Percentiles rank a stretch among this genome's conserved stretches.
Evolutionary conservation across 2,113 vertebrate species (phyloP).

Genomic region (Caracal caracal): DNA sequence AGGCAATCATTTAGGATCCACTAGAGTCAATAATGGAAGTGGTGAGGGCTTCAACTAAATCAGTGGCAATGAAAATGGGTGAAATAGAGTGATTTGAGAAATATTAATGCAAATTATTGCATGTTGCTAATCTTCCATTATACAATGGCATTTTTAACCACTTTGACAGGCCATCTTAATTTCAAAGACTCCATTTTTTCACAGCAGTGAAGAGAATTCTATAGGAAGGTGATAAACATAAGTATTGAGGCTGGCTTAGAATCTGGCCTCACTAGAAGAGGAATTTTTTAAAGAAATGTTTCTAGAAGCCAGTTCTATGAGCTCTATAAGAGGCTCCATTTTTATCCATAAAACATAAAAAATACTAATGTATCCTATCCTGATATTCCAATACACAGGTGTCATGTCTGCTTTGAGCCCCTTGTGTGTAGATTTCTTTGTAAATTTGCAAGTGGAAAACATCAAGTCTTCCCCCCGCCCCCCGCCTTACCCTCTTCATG

Average conservation of each 20-base stretch:
- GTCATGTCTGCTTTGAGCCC: fast-evolving
- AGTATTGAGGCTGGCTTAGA: background rate
- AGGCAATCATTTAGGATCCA: too few relatives aligned
- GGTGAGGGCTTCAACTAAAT: background rate
- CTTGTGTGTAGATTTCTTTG: background rate
- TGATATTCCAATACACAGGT: fast-evolving
- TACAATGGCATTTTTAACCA: background rate
- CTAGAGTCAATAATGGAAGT: background rate
- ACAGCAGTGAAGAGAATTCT: background rate
- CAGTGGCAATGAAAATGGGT: background rate
- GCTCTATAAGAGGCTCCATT: background rate
- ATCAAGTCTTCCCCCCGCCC: background rate
- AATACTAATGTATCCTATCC: background rate
- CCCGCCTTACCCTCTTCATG: fast-evolving
- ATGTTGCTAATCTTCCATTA: background rate
- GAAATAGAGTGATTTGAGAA: background rate
- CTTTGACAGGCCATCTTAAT: background rate
- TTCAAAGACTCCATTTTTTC: background rate
- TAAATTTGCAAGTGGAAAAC: background rate
- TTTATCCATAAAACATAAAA: background rate
- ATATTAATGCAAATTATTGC: too few relatives aligned
- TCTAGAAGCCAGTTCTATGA: background rate
- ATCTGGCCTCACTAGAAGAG: background rate
- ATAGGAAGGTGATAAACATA: background rate
- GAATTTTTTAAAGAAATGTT: background rate